Percentiles rank a stretch among this genome's conserved stretches.
phyloP scores from a whole-genome alignment of 2,113 vertebrate genomes.

The Euleptes europaea region DNA sequence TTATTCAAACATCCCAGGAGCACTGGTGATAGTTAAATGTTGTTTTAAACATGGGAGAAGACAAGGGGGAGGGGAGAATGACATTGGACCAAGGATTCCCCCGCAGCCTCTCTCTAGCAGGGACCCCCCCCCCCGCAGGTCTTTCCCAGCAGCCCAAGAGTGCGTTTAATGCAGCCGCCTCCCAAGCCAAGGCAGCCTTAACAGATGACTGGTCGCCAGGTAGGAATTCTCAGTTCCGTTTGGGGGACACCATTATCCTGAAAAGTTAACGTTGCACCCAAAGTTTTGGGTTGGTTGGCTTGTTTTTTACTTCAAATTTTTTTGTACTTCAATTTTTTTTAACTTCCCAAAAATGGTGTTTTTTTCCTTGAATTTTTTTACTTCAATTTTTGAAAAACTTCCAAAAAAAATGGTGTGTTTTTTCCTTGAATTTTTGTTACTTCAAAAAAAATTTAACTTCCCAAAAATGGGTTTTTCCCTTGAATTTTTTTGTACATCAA shows the following conservation, averaged over 20 bases:
- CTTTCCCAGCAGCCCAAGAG: background rate
- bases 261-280: background rate
- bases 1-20: background rate
- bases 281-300: background rate
- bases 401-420: too few relatives aligned
- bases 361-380: too few relatives aligned
- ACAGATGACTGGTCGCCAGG: background rate
- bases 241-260: background rate
- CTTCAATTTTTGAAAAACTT: too few relatives aligned
- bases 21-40: background rate
- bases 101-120: background rate
- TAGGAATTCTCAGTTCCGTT: background rate
- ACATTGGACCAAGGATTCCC: background rate
- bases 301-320: background rate
- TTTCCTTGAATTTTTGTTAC: too few relatives aligned
- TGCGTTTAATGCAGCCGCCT: constrained; percentile 2
- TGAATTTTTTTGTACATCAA: too few relatives aligned
- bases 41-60: background rate
- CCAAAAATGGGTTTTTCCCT: too few relatives aligned
- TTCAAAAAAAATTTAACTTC: too few relatives aligned
- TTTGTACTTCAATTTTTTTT: too few relatives aligned
- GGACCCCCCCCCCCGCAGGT: background rate
- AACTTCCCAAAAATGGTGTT: too few relatives aligned
- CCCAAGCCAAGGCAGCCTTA: background rate
- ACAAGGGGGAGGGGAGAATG: too few relatives aligned